Evolutionary conservation across 2,113 vertebrate species (phyloP).

Genomic region (Thalassarche chlororhynchos): DNA sequence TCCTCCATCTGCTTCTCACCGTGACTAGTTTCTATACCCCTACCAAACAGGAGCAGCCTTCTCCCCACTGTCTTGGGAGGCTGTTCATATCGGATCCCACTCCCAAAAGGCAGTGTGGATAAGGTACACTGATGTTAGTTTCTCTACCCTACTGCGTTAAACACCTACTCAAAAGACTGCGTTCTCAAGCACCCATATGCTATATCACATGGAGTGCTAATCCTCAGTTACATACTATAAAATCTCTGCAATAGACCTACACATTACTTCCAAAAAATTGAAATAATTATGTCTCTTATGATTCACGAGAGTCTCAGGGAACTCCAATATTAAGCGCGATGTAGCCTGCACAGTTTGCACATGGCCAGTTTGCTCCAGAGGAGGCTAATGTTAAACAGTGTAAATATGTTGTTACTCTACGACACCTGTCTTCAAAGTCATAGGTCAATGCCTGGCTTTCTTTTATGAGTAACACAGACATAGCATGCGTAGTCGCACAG

Average conservation of each 20-base stretch:
- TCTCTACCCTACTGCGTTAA: neutral
- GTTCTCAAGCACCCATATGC: neutral
- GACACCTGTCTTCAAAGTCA: neutral
- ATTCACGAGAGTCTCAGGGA: neutral
- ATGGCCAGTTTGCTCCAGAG: neutral
- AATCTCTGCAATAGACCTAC: neutral
- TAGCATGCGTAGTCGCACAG: rapidly evolving
- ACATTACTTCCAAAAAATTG: neutral
- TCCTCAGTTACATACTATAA: neutral
- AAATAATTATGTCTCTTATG: neutral
- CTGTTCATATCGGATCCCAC: neutral
- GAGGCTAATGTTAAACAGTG: neutral
- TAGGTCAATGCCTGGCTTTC: neutral
- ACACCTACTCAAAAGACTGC: neutral
- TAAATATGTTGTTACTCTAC: neutral
- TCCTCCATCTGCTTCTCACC: neutral
- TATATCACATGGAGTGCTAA: neutral
- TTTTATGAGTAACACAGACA: neutral
- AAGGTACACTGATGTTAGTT: neutral
- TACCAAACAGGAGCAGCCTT: neutral
- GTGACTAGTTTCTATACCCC: neutral
- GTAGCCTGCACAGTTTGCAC: neutral
- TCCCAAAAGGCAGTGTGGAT: neutral
- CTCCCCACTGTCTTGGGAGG: neutral
- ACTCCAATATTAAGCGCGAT: rapidly evolving